A percentile compares a stretch with the other conserved stretches of the same genome.
Conservation (phyloP, 2,888 invertebrate species). For the Callyntrura sp. region DNA sequence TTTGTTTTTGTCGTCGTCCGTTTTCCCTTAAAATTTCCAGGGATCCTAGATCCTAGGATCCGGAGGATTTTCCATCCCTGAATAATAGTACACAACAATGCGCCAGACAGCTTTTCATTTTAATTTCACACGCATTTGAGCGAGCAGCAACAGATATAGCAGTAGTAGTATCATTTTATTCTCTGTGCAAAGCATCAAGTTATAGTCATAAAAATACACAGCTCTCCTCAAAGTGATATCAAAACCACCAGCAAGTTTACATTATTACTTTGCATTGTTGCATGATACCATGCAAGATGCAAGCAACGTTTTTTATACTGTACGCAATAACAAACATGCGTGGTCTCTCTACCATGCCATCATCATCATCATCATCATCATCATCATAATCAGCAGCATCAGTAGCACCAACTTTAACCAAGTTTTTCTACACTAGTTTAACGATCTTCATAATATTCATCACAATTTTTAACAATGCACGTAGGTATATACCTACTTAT, state of each 20-base stretch:
- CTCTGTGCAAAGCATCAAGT: too few species aligned
- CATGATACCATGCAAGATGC: constrained; percentile 18
- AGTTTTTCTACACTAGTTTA: neutral
- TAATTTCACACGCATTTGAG: constrained; percentile 64
- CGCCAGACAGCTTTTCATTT: constrained; percentile 55
- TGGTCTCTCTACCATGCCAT: constrained; percentile 72
- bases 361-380: neutral
- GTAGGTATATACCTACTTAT: neutral
- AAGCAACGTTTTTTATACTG: neutral
- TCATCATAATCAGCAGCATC: neutral
- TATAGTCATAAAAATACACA: too few species aligned
- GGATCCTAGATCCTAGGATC: too few species aligned
- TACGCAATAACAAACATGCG: constrained; percentile 56
- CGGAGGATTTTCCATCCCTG: too few species aligned
- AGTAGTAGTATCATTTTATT: neutral
- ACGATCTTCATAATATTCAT: neutral
- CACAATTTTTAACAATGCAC: neutral
- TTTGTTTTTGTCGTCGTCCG: too few species aligned
- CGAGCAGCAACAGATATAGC: constrained; percentile 10
- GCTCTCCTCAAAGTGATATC: neutral
- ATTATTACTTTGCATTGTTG: neutral
- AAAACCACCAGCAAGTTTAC: constrained; percentile 26
- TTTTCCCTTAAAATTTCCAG: too few species aligned
- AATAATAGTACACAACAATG: neutral
- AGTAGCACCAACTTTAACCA: neutral